Percentiles rank a stretch among this genome's conserved stretches.
Conservation (phyloP, 2,113 vertebrate species). For the Silurus meridionalis region DNA sequence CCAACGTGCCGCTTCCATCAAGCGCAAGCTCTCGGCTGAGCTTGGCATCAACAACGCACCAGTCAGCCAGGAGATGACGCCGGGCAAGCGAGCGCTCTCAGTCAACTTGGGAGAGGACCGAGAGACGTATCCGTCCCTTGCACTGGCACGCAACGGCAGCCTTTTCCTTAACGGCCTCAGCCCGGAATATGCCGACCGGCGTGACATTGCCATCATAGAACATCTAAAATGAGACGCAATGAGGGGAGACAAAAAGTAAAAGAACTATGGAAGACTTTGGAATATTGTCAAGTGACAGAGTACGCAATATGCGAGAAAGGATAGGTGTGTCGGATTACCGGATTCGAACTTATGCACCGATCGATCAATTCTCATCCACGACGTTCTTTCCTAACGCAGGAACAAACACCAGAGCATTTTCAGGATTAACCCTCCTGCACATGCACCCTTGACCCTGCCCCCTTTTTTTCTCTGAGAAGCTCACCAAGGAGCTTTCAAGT, state of each 20-base stretch:
- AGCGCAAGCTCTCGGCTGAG: conserved; percentile 94
- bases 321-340: neutral
- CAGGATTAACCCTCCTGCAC: neutral
- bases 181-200: conserved; percentile 82
- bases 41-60: conserved; percentile 81
- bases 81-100: conserved; percentile 89
- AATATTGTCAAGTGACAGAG: neutral
- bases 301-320: neutral
- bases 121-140: conserved; percentile 71
- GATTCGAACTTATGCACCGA: neutral
- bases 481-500: neutral
- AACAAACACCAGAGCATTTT: neutral
- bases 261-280: neutral
- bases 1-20: conserved; percentile 94
- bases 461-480: neutral
- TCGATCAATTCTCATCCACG: neutral
- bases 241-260: neutral
- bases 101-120: conserved; percentile 82
- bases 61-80: conserved; percentile 86
- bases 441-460: neutral
- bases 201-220: conserved; percentile 88
- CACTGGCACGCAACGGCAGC: conserved; percentile 84
- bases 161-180: conserved; percentile 97
- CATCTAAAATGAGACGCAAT: conserved; percentile 78
- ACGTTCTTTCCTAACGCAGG: neutral